Conservation (phyloP, 2,797 vertebrate species). For the Pampus argenteus region DNA sequence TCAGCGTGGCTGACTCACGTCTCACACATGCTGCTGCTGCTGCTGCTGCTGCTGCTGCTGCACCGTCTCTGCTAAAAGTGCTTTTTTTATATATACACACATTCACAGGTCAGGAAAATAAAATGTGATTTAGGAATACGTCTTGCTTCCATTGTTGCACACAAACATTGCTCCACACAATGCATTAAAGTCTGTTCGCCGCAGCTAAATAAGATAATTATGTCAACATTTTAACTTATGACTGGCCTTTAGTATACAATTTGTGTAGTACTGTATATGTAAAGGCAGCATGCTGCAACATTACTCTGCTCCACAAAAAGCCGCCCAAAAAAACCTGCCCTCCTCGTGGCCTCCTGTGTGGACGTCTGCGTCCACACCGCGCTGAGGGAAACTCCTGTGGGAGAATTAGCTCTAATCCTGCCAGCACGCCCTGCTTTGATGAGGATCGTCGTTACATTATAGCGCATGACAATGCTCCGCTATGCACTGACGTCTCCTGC, state of each 20-base stretch:
- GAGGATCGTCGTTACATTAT: slow-evolving; percentile 20
- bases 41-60: slow-evolving; percentile 18
- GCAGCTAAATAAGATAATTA: slow-evolving; percentile 24
- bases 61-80: slow-evolving; percentile 21
- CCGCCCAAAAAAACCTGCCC: slow-evolving; percentile 2
- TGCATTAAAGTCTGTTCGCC: no score
- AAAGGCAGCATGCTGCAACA: neutral
- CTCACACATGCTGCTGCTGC: slow-evolving; percentile 28
- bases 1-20: slow-evolving; percentile 38
- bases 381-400: slow-evolving; percentile 13
- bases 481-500: slow-evolving; percentile 31
- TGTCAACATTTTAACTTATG: slow-evolving; percentile 14
- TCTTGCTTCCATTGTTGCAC: neutral
- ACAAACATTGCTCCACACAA: slow-evolving; percentile 4
- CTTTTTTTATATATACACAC: neutral
- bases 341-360: slow-evolving; percentile 28
- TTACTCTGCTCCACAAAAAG: slow-evolving; percentile 18
- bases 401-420: slow-evolving; percentile 43
- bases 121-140: neutral
- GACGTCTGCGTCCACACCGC: neutral
- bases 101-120: slow-evolving; percentile 8
- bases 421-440: slow-evolving; percentile 28
- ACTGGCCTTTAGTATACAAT: neutral
- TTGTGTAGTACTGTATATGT: neutral
- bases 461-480: slow-evolving; percentile 38